Percentiles rank a stretch among this genome's conserved stretches.
phyloP scores from a whole-genome alignment of 2,888 invertebrate species.

The Amorpha juglandis region DNA sequence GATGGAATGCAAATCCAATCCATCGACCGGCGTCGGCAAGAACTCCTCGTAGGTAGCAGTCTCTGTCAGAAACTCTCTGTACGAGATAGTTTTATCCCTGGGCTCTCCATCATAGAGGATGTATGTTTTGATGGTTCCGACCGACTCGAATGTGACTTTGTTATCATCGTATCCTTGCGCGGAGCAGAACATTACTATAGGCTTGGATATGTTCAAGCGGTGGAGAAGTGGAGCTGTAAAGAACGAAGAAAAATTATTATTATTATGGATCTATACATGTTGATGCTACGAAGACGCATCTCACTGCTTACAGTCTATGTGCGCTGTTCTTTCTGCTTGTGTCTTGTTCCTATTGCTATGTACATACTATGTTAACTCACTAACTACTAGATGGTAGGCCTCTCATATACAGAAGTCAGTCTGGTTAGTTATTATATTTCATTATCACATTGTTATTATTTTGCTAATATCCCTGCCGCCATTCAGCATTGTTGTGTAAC shows the following conservation, averaged over 20 bases:
- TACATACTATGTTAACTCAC: too few species aligned
- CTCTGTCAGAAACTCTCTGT: constrained; percentile 1
- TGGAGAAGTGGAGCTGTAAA: constrained; percentile 8
- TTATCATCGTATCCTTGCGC: not conserved
- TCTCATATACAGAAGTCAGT: too few species aligned
- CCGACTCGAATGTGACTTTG: constrained; percentile 9
- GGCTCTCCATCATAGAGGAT: not conserved
- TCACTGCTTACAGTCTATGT: too few species aligned
- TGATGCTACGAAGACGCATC: not conserved
- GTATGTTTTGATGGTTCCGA: not conserved
- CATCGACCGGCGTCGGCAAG: constrained; percentile 5
- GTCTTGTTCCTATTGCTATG: too few species aligned
- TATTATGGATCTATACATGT: not conserved
- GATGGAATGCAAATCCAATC: constrained; percentile 4
- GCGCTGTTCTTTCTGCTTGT: too few species aligned
- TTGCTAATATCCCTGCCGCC: too few species aligned
- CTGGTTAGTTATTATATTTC: too few species aligned
- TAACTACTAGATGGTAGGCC: too few species aligned
- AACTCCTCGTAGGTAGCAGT: constrained; percentile 8
- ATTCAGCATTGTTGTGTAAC: too few species aligned
- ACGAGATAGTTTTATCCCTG: not conserved
- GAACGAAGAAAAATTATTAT: not conserved
- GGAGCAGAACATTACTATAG: constrained; percentile 21
- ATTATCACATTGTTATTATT: too few species aligned
- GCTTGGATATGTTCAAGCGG: constrained; percentile 7